Percentiles rank a stretch among this genome's conserved stretches.
These are phyloP conservation scores for Tokudaia muenninki DNA, from an alignment of 2,797 vertebrate genomes.

Conservation along the genomic window DNA sequence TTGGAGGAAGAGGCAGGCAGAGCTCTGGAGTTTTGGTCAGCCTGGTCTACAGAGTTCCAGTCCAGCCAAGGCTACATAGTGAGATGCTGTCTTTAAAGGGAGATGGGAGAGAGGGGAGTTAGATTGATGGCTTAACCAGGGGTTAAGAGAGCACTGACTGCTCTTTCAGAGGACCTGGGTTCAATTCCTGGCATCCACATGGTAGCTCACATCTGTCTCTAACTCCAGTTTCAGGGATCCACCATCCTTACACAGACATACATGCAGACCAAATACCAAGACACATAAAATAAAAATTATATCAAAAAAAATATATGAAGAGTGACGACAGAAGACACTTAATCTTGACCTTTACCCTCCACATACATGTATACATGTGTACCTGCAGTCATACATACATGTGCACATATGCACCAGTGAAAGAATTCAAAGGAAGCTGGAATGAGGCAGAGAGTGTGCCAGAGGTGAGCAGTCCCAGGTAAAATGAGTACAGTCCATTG, in stretches of 20 bases:
- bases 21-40: background rate
- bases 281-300: background rate
- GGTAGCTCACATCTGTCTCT: background rate
- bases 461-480: constrained; percentile 25
- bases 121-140: background rate
- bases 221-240: background rate
- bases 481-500: constrained; percentile 56
- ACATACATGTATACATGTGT: background rate
- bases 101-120: background rate
- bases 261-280: background rate
- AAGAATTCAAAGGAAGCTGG: constrained; percentile 52
- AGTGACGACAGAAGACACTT: too few species aligned
- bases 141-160: background rate
- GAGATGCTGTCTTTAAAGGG: background rate
- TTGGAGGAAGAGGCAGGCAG: background rate
- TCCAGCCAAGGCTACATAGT: background rate
- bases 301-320: background rate
- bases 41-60: background rate
- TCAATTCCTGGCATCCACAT: background rate
- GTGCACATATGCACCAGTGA: background rate
- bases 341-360: background rate
- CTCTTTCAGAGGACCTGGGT: background rate
- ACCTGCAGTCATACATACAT: too few species aligned
- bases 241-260: background rate
- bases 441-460: background rate